Base-by-base conservation (phyloP, 1,140 invertebrate species). In the Apis dorsata region DNA sequence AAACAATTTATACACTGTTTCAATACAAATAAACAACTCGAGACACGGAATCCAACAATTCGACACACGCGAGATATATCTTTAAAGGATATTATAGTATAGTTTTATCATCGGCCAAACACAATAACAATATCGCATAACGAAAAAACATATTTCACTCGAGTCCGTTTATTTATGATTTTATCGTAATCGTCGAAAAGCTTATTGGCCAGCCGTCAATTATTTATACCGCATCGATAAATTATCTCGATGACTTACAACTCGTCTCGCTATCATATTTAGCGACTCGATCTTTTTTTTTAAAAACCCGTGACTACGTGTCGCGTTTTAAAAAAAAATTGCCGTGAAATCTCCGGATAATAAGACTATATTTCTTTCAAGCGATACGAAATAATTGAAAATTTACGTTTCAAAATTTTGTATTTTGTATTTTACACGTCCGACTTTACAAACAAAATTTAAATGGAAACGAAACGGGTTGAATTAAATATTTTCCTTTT, bases 121-220 rank as follows among this genome's bases (percentile, higher is more conserved):
- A 69, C 34, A 71, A n/a, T 21, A 10, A 28, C 28, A 13, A 12
- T 17, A 24, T 13, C 55, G 13, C 12, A 13, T 63, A 10, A 9
- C 21, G 19, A 44, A 69, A 78, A 34, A 69, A 57, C 15, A 15
- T 78, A 69, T 24, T 57, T 68, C 53, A 49, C 49, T 11, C 24
- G 76, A 0, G 12, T 7, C 34, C 53, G 24, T 57, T 79, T 60
- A 79, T 60, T 70, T 71, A 71, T 24, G 76, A 78, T 69, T 78
- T 55, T 44, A 78, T 69, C 53, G 53, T 49, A 68, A 78, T 68
- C 69, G 53, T 69, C 63, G 24, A 63, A 24, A 68, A 44, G 34
- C 34, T 9, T 53, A 57, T 78, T 78, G 44, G 21, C 44, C 51
- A 28, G 34, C n/a, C 53, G 65, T 69, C 65, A 70, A 69, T 69